Base-by-base conservation (phyloP, 1,140 invertebrate genomes). In the Pseudachorutes palmiensis region DNA sequence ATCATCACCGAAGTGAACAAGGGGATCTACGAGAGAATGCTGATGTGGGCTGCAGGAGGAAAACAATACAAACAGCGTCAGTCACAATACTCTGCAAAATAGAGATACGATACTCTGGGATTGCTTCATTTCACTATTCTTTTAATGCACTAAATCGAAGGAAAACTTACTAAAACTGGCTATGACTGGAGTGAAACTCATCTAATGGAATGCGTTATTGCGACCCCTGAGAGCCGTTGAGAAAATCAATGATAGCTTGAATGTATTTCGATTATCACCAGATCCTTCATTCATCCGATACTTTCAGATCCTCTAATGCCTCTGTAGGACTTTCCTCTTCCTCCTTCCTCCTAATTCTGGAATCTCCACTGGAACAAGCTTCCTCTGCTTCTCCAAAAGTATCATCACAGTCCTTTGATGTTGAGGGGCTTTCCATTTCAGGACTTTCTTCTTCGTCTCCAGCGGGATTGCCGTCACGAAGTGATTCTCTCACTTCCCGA, bases 1-100 rank as follows among this genome's bases (percentile, higher is more conserved):
- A 71, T 86, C 24, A 80, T 86, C 55, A 78, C 81, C 68, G 71
- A 80, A 51, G 76, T 85, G 2, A 77, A 84, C 68, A 74, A 75
- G 1, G 78, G 81, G 58, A 73, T 80, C 22, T 83, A 82, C 58
- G 79, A 83, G 73, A 69, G 79, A 59, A 67, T 81, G 57, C 70
- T 81, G 65, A 36, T 80, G 2, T 76, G 75, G 64, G 76, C 59
- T 48, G 72, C 62, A 2, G 72, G 72, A 41, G 72, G 70, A 57
- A 55, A 62, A 41, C 29, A 51, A 58, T 71, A 71, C 33, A 63
- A 45, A 45, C 19, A 12, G 19, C 9, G 19, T 45, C 9, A 45
- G 9, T 12, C 9, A 45, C 36, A 45, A 45, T 12, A 12, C 19
- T 45, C 36, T 12, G 19, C 19, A 45, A 12, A 45, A 45, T 45